Conservation (phyloP, 2,113 vertebrate species). For the Mungos mungo region DNA sequence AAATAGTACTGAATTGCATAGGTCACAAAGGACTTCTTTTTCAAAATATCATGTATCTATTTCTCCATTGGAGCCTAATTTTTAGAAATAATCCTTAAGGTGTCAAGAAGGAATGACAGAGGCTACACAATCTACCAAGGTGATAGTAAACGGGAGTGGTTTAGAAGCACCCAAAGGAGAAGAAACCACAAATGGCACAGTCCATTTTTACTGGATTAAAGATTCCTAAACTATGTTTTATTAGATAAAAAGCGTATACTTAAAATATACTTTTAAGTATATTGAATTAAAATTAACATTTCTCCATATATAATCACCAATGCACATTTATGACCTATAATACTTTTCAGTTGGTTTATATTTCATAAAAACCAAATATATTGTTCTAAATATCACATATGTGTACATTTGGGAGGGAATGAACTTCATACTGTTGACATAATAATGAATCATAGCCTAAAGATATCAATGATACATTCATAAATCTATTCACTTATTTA, state of each 20-base stretch:
- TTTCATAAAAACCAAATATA: background rate
- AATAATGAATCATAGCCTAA: background rate
- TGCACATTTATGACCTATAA: background rate
- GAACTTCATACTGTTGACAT: background rate
- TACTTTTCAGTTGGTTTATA: background rate
- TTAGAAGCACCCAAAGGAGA: background rate
- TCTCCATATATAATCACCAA: background rate
- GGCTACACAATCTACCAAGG: background rate
- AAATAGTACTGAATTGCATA: constrained; percentile 61
- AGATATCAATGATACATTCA: background rate
- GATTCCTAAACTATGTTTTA: background rate
- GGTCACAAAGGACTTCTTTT: constrained; percentile 42
- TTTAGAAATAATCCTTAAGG: constrained; percentile 67
- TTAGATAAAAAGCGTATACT: background rate
- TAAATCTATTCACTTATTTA: background rate
- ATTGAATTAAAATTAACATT: background rate
- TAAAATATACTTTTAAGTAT: background rate
- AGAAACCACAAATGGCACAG: background rate
- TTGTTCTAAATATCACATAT: background rate
- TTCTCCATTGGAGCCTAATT: constrained; percentile 57
- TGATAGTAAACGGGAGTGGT: background rate
- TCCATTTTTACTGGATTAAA: background rate
- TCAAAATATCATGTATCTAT: constrained; percentile 61
- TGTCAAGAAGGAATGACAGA: constrained; percentile 51
- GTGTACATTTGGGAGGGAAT: background rate